These are phyloP conservation scores for Conomelus anceps DNA, from an alignment of 2,888 invertebrate species.

Conservation along the genomic window DNA sequence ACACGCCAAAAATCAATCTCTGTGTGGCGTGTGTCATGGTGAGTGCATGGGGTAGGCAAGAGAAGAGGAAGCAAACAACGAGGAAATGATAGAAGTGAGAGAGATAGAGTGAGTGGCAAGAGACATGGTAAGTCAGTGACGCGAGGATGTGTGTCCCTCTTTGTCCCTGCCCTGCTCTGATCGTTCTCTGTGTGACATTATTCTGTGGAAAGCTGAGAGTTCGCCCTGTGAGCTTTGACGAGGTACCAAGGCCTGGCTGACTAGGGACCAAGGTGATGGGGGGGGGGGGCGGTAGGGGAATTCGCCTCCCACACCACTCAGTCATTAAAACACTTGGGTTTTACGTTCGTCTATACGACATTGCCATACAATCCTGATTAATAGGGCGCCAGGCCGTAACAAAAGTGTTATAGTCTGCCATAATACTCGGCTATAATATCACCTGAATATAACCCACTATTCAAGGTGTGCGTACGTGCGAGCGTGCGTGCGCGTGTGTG, in stretches of 20 bases:
- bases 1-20: background rate
- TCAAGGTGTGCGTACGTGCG: background rate
- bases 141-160: background rate
- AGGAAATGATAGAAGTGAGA: background rate
- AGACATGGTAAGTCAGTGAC: background rate
- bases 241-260: background rate
- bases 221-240: background rate
- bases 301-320: background rate
- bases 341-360: background rate
- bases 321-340: background rate
- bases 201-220: background rate
- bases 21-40: background rate
- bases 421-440: background rate
- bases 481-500: no score
- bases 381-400: background rate
- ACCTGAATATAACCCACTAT: background rate
- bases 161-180: background rate
- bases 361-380: background rate
- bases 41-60: background rate
- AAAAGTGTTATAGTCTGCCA: background rate
- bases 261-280: background rate
- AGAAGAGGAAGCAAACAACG: background rate
- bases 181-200: background rate
- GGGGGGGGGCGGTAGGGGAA: background rate
- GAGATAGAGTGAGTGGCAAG: background rate